Evolutionary conservation across 1,140 invertebrate species (phyloP).

Genomic region (Nomia melanderi): DNA sequence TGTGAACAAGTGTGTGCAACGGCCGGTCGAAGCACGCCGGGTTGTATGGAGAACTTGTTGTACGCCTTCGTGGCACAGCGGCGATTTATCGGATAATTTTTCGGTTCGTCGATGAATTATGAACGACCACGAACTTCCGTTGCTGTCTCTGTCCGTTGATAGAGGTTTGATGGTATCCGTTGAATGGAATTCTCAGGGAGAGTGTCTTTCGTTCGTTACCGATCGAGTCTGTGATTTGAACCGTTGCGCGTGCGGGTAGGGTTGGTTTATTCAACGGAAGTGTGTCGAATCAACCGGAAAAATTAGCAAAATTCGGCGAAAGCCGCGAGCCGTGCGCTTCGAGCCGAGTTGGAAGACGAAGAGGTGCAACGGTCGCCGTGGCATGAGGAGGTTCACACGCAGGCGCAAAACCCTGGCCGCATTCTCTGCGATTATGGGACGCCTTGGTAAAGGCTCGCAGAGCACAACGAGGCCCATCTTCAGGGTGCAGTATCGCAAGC

Average conservation of each 20-base stretch:
- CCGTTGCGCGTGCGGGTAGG: too few species aligned
- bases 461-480: conserved; percentile 80
- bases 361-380: conserved; percentile 68
- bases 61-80: not conserved
- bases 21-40: not conserved
- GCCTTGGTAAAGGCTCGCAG: conserved; percentile 79
- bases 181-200: not conserved
- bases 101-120: not conserved
- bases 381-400: conserved; percentile 78
- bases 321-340: conserved; percentile 41
- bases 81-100: not conserved
- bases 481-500: conserved; percentile 83
- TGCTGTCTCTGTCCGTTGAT: not conserved
- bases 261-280: not conserved
- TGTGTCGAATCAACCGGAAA: not conserved
- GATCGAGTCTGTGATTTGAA: too few species aligned
- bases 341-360: conserved; percentile 47
- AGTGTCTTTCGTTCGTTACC: too few species aligned
- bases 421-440: conserved; percentile 81
- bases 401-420: conserved; percentile 76
- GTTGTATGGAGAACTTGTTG: not conserved
- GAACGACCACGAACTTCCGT: not conserved
- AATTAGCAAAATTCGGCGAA: conserved; percentile 25
- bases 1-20: conserved; percentile 49
- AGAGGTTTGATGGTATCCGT: not conserved